A percentile compares a stretch with the other conserved stretches of the same genome.
Evolutionary conservation across 2,888 invertebrate genomes (phyloP).

Genomic region (Diarsia dahlii): DNA sequence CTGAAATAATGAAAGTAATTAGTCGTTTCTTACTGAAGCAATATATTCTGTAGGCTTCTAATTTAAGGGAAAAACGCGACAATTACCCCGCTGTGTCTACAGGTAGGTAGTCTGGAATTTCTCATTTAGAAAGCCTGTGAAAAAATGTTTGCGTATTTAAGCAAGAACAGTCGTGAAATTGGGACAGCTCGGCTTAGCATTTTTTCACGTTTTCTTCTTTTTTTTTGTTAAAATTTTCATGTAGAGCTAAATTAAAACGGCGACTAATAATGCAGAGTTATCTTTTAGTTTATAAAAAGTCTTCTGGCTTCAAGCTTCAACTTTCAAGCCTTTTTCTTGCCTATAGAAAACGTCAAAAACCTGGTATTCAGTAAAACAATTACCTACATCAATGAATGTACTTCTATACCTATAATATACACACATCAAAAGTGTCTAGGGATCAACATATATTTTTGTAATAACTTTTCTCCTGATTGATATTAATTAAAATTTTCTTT

Average conservation of each 20-base stretch:
- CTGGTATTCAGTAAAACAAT: no score
- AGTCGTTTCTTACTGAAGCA: slow-evolving; percentile 22
- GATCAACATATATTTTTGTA: no score
- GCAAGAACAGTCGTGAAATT: slow-evolving; percentile 42
- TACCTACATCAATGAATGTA: no score
- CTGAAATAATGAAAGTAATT: slow-evolving; percentile 44
- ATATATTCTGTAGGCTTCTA: slow-evolving; percentile 46
- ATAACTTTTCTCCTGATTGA: no score
- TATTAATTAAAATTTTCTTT: no score
- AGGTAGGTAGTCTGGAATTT: slow-evolving; percentile 70
- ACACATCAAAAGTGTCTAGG: no score
- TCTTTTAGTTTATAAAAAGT: no score
- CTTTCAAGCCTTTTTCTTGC: not conserved
- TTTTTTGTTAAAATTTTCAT: not conserved
- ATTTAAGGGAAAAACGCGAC: slow-evolving; percentile 57
- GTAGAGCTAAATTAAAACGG: slow-evolving; percentile 27
- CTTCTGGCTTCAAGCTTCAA: no score
- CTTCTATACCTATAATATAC: no score
- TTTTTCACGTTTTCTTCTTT: slow-evolving; percentile 8
- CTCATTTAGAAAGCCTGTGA: slow-evolving; percentile 69
- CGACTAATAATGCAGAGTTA: not conserved
- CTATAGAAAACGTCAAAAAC: no score
- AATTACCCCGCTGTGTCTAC: slow-evolving; percentile 65
- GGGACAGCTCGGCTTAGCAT: slow-evolving; percentile 26
- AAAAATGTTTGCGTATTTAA: slow-evolving; percentile 52